Evolutionary conservation across 2,113 vertebrate genomes (phyloP).

Genomic region (Athene noctua): DNA sequence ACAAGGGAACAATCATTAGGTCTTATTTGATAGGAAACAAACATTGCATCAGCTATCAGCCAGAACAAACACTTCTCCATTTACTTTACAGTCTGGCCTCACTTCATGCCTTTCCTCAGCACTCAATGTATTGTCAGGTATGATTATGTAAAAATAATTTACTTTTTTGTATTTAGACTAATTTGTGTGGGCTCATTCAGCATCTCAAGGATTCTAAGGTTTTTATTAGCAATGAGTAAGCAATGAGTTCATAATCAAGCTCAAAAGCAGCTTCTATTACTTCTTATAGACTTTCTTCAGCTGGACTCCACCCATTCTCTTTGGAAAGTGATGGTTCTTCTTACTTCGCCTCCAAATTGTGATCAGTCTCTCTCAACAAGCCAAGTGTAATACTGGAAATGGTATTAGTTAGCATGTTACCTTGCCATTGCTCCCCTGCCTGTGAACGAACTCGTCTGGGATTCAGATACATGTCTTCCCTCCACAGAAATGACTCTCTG

Average conservation of each 20-base stretch:
- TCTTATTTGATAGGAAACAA: background rate
- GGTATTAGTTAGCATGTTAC: constrained; percentile 64
- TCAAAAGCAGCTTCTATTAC: background rate
- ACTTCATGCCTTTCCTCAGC: background rate
- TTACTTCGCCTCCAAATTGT: background rate
- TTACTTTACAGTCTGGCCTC: background rate
- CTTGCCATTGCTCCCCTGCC: constrained; percentile 81
- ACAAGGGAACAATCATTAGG: background rate
- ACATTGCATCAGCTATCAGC: background rate
- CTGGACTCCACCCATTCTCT: background rate
- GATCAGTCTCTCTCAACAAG: background rate
- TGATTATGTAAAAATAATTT: background rate
- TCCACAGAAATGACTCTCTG: constrained; percentile 75
- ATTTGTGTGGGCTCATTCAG: background rate
- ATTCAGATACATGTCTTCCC: constrained; percentile 63
- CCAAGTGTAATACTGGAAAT: background rate
- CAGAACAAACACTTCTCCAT: background rate
- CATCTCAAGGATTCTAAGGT: background rate
- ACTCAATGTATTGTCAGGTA: background rate
- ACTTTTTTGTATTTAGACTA: background rate
- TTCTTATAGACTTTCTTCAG: background rate
- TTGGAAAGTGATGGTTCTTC: background rate
- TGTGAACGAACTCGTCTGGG: constrained; percentile 70
- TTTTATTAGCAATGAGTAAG: background rate
- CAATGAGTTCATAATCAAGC: background rate